Base-by-base conservation (phyloP, 2,113 vertebrate species). In the Steatornis caripensis region DNA sequence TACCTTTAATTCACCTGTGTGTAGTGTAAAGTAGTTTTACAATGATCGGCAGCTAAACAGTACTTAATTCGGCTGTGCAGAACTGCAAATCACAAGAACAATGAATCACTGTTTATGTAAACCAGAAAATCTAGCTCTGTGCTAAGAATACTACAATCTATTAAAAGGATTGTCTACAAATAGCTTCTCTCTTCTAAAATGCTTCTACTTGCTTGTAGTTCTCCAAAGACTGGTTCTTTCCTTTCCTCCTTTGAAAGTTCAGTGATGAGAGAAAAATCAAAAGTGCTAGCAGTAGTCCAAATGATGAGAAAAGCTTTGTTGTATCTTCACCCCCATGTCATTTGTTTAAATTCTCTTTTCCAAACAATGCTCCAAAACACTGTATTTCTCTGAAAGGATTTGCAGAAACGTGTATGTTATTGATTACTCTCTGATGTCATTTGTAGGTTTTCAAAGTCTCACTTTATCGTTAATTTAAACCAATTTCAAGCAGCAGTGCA, bases 71-170 rank as follows among this genome's bases (percentile, higher is more conserved):
- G 93, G 39, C 58, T 7, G 3, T 46, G 60, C 60, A 78, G 70
- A 94, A 71, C 90, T 51, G 72, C 37, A 91, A 71, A 80, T 72
- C 85, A 92, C 66, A 96, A 86, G 77, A 95, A 92, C 79, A 97
- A 90, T 95, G 95, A 95, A 91, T 97, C 93, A 90, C 26, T 32
- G 1, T 95, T 96, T 96, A 92, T 88, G 39, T 95, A 95, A 97
- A 96, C 34, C 88, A 71, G 83, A 92, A 87, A 95, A 87, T 86
- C 54, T 61, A 87, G 70, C 77, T 74, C 66, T 65, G 66, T 91
- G 34, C 68, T 96, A 89, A 93, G 84, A 96, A 95, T 95, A 96
- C 87, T 93, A 87, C 53, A 54, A 29, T 93, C 76, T 82, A 43
- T 93, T 74, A 86, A 95, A 89, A 89, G 20, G 7, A 26, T 71